A percentile compares a stretch with the other conserved stretches of the same genome.
These are phyloP conservation scores for Festucalex cinctus DNA, from an alignment of 2,113 vertebrate genomes.

Conservation along the genomic window DNA sequence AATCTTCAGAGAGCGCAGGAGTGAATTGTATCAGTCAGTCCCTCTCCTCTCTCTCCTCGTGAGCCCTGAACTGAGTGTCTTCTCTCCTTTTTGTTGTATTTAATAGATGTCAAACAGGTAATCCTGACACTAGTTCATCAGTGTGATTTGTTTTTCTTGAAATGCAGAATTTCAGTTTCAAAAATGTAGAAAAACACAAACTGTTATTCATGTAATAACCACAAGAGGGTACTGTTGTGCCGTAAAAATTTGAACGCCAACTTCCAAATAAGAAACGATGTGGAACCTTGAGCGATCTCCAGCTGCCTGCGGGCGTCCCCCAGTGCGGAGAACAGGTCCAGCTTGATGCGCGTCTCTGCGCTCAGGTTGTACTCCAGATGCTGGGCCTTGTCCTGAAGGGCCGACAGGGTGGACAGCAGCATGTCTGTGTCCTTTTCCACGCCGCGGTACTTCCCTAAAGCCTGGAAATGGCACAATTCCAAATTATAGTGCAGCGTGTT, in stretches of 20 bases:
- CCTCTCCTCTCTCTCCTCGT: no score
- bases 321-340: slow-evolving; percentile 79
- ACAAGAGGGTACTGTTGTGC: neutral
- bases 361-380: slow-evolving; percentile 82
- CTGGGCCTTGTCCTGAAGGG: slow-evolving; percentile 79
- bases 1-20: no score
- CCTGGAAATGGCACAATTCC: slow-evolving; percentile 43
- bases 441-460: slow-evolving; percentile 69
- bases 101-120: no score
- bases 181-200: no score
- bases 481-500: slow-evolving; percentile 15
- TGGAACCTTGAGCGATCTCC: slow-evolving; percentile 76
- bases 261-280: neutral
- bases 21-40: no score
- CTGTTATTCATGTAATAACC: neutral
- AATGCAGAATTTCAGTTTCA: no score
- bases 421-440: slow-evolving; percentile 75
- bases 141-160: no score
- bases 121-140: neutral
- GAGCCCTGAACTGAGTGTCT: no score
- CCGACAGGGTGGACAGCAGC: slow-evolving; percentile 75
- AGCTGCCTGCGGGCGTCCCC: slow-evolving; percentile 78
- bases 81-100: no score
- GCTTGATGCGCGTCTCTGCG: slow-evolving; percentile 79
- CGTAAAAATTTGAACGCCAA: neutral